Base-by-base conservation (phyloP, 2,113 vertebrate genomes). In the Nyctibius bracteatus region DNA sequence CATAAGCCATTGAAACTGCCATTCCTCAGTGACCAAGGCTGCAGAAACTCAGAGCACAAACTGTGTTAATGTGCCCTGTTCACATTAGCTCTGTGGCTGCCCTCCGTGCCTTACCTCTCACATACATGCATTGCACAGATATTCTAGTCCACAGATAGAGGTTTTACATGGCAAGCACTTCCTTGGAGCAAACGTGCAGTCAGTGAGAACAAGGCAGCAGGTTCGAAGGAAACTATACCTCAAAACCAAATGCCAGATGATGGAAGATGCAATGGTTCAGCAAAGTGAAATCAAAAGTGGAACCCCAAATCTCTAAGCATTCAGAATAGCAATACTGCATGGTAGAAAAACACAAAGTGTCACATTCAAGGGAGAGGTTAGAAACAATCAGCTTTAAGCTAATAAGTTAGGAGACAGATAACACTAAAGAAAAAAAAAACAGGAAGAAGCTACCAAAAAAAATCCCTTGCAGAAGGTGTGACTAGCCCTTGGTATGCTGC, bases 381-480 rank as follows among this genome's bases (percentile, higher is more conserved):
- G 27, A 66, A 82, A 67, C 39, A 78, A 52, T 35, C 35, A 47
- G 12, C 51, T 73, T 35, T 49, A 37, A 33, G 65, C 11, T 17
- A 88, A 14, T 8, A 68, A 93, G 59, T 86, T 37, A 73, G 63
- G 33, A 82, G 24, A 75, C 35, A 55, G 4, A 14, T 5, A n/a
- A 20, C 14, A 33, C 24, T 31, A 11, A 41, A 14, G 2, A 5
- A 10, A 39, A 74, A 74, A n/a, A n/a, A 21, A 23, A 0, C 5
- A 52, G 16, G 37, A 71, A 90, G 43, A 59, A 59, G 8, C 12
- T 68, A 41, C n/a, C 61, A 75, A 46, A 90, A 58, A 24, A 82
- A 82, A 63, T 54, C 51, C 41, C 33, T 46, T 63, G 17, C 59
- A 78, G 80, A 85, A 95, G 95, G 57, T 72, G 23, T 57, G 54